Evolutionary conservation across 2,113 vertebrate species (phyloP).

Genomic region (Ramphastos sulfuratus): DNA sequence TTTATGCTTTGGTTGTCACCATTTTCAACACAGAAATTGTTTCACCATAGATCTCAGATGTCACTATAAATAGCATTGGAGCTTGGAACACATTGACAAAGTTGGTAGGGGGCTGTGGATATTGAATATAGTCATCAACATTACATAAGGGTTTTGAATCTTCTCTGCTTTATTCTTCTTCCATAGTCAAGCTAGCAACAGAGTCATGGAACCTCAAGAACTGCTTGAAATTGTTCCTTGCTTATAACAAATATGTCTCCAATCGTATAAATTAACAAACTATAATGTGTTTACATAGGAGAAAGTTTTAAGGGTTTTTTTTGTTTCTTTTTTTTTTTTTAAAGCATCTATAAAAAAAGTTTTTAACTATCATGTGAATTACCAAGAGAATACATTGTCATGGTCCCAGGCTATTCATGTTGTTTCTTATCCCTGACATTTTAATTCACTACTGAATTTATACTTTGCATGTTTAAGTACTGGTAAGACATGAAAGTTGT

Average conservation of each 20-base stretch:
- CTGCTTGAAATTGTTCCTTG: neutral
- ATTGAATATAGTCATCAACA: neutral
- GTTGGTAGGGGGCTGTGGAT: neutral
- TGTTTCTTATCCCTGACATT: constrained; percentile 49
- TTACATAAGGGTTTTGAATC: neutral
- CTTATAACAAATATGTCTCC: neutral
- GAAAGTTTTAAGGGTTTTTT: neutral
- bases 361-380: constrained; percentile 12
- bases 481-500: constrained; percentile 60
- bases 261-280: neutral
- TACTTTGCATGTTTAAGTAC: constrained; percentile 51
- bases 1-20: neutral
- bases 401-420: constrained; percentile 36
- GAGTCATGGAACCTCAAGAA: neutral
- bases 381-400: neutral
- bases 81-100: neutral
- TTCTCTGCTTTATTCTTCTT: neutral
- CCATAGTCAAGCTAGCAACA: neutral
- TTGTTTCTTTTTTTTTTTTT: neutral
- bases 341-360: neutral
- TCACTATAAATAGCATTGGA: neutral
- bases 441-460: constrained; percentile 60
- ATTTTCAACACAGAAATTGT: neutral
- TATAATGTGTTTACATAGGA: neutral
- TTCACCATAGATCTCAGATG: neutral